Percentiles rank a stretch among this genome's conserved stretches.
These are phyloP conservation scores for Mustela lutreola DNA, from an alignment of 2,113 vertebrate species.

Conservation along the genomic window DNA sequence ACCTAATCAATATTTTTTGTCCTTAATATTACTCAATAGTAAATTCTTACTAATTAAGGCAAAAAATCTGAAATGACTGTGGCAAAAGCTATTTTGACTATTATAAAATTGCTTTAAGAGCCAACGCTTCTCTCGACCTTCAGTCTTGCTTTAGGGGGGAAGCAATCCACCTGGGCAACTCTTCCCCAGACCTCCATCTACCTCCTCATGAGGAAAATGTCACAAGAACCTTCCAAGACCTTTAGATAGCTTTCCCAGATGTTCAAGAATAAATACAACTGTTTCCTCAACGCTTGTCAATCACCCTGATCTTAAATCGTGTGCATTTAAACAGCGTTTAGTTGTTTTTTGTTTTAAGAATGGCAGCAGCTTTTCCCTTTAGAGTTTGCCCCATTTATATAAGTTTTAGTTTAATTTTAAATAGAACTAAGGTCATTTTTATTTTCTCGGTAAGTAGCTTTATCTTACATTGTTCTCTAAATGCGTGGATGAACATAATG, in stretches of 20 bases:
- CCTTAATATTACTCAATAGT: neutral
- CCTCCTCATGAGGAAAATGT: neutral
- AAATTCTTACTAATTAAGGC: neutral
- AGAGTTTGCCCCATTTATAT: neutral
- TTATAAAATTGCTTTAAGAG: slow-evolving; percentile 3
- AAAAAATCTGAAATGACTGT: neutral
- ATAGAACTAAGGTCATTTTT: neutral
- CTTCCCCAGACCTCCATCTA: neutral
- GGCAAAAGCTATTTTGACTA: neutral
- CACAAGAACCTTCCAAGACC: neutral
- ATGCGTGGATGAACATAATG: neutral
- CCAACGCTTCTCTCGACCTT: neutral
- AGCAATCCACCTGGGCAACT: neutral
- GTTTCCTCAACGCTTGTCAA: neutral
- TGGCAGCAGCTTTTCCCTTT: neutral
- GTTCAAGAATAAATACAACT: neutral
- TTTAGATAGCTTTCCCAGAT: neutral
- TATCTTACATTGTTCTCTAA: slow-evolving; percentile 7
- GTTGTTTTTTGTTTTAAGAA: slow-evolving; percentile 3
- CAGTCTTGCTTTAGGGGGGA: neutral
- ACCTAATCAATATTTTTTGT: neutral
- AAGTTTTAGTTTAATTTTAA: slow-evolving; percentile 40
- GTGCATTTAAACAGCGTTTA: neutral
- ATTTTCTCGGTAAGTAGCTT: slow-evolving; percentile 8
- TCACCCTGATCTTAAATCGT: slow-evolving; percentile 15